Conservation (phyloP, 2,888 invertebrate genomes). For the Trachelus tabidus region DNA sequence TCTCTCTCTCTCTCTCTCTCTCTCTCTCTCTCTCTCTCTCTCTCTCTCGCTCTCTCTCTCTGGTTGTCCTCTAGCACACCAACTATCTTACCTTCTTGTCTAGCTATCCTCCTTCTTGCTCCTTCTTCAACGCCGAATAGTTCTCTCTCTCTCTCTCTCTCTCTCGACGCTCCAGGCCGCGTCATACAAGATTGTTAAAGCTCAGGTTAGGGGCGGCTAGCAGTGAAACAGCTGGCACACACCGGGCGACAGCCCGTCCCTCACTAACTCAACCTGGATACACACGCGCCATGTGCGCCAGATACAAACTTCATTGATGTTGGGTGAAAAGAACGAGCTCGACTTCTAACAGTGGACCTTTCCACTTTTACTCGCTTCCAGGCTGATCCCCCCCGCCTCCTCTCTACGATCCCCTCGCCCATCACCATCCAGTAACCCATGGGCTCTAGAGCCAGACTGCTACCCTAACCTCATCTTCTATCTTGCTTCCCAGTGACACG, state of each 20-base stretch:
- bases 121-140: background rate
- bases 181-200: constrained; percentile 63
- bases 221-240: constrained; percentile 63
- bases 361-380: constrained; percentile 5
- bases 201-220: constrained; percentile 48
- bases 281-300: constrained; percentile 63
- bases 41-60: too few species aligned
- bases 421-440: background rate
- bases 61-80: background rate
- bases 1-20: too few species aligned
- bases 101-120: background rate
- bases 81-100: background rate
- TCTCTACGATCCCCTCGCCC: background rate
- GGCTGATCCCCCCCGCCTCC: constrained; percentile 5
- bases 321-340: constrained; percentile 26
- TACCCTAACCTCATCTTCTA: background rate
- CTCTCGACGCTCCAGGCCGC: constrained; percentile 27
- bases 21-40: too few species aligned
- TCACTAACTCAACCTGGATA: constrained; percentile 64
- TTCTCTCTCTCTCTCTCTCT: constrained; percentile 8
- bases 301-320: constrained; percentile 66
- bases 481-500: constrained; percentile 1
- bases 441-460: background rate
- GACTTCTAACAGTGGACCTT: constrained; percentile 8
- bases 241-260: constrained; percentile 62